Evolutionary conservation across 1,140 invertebrate genomes (phyloP).

Genomic region (Dendrolimus kikuchii): DNA sequence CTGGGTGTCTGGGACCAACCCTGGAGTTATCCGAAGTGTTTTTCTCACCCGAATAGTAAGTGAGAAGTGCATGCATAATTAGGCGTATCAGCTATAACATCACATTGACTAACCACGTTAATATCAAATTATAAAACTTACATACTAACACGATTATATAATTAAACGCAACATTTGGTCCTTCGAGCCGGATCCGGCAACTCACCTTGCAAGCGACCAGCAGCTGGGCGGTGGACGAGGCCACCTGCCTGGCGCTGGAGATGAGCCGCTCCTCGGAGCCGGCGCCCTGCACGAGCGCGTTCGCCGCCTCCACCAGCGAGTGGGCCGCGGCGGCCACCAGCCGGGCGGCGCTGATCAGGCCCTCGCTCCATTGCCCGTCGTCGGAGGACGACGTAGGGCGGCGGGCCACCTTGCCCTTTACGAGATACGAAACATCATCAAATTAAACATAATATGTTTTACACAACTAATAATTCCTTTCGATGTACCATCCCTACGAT

Average conservation of each 20-base stretch:
- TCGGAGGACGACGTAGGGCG: slow-evolving; percentile 88
- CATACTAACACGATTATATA: no score
- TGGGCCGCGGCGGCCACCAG: slow-evolving; percentile 98
- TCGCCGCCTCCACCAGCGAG: slow-evolving; percentile 97
- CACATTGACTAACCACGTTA: no score
- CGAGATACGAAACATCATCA: neutral
- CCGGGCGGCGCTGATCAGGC: slow-evolving; percentile 95
- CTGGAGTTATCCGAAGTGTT: no score
- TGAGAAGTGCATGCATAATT: no score
- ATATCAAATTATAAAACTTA: no score
- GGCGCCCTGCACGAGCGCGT: slow-evolving; percentile 95
- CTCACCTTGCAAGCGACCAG: slow-evolving; percentile 95
- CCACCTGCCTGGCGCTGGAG: slow-evolving; percentile 97
- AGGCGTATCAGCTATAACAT: no score
- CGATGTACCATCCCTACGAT: no score
- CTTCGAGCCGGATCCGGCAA: neutral
- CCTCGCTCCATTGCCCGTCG: slow-evolving; percentile 99
- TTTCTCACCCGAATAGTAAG: no score
- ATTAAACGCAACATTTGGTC: no score
- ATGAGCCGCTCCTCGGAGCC: slow-evolving; percentile 97
- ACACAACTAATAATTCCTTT: no score
- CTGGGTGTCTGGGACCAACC: no score
- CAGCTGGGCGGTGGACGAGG: slow-evolving; percentile 96
- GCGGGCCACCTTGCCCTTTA: slow-evolving; percentile 82
- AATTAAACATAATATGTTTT: neutral